Evolutionary conservation across 2,888 invertebrate species (phyloP).

Genomic region (Zaprionus obscuricornis): DNA sequence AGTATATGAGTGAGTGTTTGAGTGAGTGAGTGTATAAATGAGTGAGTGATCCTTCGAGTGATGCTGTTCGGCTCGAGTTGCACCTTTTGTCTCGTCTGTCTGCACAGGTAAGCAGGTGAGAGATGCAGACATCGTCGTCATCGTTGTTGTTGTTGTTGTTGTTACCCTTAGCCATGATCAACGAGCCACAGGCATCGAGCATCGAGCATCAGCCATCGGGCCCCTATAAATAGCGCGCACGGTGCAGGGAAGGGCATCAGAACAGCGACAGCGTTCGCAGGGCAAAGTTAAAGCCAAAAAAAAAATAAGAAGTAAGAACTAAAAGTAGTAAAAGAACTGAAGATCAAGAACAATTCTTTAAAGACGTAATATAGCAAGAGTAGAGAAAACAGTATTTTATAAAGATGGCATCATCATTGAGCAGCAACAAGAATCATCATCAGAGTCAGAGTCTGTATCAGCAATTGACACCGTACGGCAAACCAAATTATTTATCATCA

Average conservation of each 20-base stretch:
- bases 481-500: too few relatives aligned
- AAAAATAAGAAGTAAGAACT: slow-evolving; percentile 11
- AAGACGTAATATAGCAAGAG: background rate
- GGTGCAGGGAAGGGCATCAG: slow-evolving; percentile 82
- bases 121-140: slow-evolving; percentile 33
- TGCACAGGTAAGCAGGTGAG: slow-evolving; percentile 59
- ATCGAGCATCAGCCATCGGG: background rate
- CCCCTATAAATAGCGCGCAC: slow-evolving; percentile 74
- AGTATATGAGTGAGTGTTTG: background rate
- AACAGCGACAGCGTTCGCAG: slow-evolving; percentile 77
- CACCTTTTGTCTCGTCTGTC: slow-evolving; percentile 63
- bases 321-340: slow-evolving; percentile 1
- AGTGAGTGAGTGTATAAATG: slow-evolving; percentile 3
- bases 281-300: slow-evolving; percentile 51
- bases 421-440: slow-evolving; percentile 58
- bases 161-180: slow-evolving; percentile 27
- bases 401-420: slow-evolving; percentile 73
- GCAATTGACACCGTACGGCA: slow-evolving; percentile 57
- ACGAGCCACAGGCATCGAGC: slow-evolving; percentile 40
- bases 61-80: slow-evolving; percentile 28
- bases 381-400: slow-evolving; percentile 7
- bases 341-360: background rate
- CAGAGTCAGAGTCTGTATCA: slow-evolving; percentile 36
- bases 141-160: too few relatives aligned
- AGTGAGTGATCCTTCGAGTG: slow-evolving; percentile 43